Percentiles rank a stretch among this genome's conserved stretches.
Evolutionary conservation across 2,797 vertebrate genomes (phyloP).

Genomic region (Brachyrhaphis roseni): DNA sequence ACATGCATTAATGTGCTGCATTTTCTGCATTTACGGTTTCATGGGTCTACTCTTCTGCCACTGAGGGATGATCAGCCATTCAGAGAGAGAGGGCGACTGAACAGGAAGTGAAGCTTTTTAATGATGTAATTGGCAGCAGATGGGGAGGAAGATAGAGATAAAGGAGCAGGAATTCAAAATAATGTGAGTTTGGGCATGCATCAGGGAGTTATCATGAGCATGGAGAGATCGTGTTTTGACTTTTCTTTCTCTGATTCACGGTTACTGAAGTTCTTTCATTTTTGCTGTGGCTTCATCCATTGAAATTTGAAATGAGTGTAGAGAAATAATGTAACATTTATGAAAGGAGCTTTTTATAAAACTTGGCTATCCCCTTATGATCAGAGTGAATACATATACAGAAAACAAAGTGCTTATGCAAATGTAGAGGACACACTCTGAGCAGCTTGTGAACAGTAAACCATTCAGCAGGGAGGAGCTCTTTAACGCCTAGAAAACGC

Average conservation of each 20-base stretch:
- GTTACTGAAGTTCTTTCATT: conserved; percentile 50
- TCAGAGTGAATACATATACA: conserved; percentile 22
- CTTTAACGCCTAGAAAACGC: conserved; percentile 19
- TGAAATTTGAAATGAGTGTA: conserved; percentile 47
- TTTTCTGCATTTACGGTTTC: conserved; percentile 48
- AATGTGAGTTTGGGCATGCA: conserved; percentile 77
- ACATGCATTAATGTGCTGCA: conserved; percentile 17
- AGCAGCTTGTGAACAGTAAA: conserved; percentile 41
- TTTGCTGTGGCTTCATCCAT: conserved; percentile 27
- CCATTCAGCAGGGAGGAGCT: conserved; percentile 26
- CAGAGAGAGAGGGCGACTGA: conserved; percentile 47
- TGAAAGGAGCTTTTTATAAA: conserved; percentile 35
- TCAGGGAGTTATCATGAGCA: conserved; percentile 53
- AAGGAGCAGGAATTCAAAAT: conserved; percentile 78
- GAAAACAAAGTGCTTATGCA: conserved; percentile 59
- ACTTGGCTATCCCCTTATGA: conserved; percentile 38
- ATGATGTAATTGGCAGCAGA: conserved; percentile 80
- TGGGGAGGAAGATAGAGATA: conserved; percentile 73
- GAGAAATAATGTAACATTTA: conserved; percentile 14
- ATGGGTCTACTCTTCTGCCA: conserved; percentile 45
- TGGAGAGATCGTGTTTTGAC: conserved; percentile 64
- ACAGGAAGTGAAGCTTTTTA: conserved; percentile 68
- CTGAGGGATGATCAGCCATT: conserved; percentile 58
- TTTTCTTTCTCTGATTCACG: conserved; percentile 62
- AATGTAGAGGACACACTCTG: conserved; percentile 53